A percentile compares a stretch with the other conserved stretches of the same genome.
These are phyloP conservation scores for Heterodera carotae DNA, from an alignment of 1,140 invertebrate species.

Conservation along the genomic window DNA sequence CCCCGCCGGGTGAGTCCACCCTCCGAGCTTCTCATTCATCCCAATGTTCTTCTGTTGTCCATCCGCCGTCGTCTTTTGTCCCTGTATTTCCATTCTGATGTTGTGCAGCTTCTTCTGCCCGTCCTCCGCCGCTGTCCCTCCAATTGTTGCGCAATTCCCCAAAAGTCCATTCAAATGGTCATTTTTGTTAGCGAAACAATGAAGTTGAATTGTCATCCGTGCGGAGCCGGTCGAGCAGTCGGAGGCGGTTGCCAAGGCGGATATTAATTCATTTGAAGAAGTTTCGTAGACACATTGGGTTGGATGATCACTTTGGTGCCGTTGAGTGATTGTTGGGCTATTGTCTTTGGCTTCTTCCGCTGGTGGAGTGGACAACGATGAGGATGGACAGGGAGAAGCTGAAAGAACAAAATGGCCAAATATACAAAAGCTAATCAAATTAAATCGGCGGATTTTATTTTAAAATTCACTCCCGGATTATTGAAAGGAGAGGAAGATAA, in stretches of 20 bases:
- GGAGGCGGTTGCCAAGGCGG: background rate
- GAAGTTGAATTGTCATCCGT: background rate
- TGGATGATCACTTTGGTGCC: background rate
- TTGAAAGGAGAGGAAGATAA: background rate
- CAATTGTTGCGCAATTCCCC: background rate
- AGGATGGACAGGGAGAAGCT: background rate
- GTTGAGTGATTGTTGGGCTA: background rate
- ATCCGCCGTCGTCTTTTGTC: background rate
- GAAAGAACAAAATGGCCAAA: background rate
- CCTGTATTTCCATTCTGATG: background rate
- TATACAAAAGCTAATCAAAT: too few species aligned
- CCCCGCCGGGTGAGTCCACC: too few species aligned
- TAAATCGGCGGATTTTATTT: background rate
- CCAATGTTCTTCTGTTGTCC: too few species aligned
- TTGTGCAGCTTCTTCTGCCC: background rate
- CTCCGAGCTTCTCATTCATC: background rate
- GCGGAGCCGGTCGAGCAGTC: background rate
- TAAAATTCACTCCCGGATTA: background rate
- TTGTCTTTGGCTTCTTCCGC: background rate
- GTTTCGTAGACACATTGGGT: too few species aligned
- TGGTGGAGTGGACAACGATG: background rate
- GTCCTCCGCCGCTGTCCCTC: background rate
- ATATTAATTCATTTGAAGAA: too few species aligned
- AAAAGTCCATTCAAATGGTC: background rate
- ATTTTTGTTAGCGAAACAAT: background rate